These are phyloP conservation scores for Caenorhabditis latens DNA, from an alignment of 1,140 invertebrate species.

Conservation along the genomic window DNA sequence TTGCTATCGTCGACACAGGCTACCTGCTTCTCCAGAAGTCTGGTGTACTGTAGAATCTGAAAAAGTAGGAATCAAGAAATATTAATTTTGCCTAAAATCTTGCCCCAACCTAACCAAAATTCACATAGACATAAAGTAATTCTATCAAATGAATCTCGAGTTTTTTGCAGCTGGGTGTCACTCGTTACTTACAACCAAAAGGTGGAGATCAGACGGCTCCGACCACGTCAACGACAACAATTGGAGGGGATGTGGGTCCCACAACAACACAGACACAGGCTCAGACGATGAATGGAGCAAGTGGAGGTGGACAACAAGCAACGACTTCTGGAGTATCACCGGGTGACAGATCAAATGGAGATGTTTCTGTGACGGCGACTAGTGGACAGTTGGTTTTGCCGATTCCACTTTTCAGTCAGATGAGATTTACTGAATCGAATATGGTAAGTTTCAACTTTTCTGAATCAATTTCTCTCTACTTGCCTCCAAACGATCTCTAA, in stretches of 20 bases:
- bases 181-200: slow-evolving; percentile 36
- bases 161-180: slow-evolving; percentile 29
- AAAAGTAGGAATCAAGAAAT: background rate
- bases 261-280: slow-evolving; percentile 10
- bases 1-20: background rate
- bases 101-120: background rate
- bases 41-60: slow-evolving; percentile 12
- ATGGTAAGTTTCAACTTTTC: background rate
- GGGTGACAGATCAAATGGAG: background rate
- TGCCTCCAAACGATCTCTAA: background rate
- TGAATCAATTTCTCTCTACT: background rate
- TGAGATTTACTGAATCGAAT: slow-evolving; percentile 48
- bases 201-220: slow-evolving; percentile 40
- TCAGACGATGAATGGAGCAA: background rate
- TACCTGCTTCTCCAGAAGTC: background rate
- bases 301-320: background rate
- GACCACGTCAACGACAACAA: background rate
- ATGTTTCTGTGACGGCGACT: slow-evolving; percentile 18
- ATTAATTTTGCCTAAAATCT: background rate
- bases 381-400: slow-evolving; percentile 25
- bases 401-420: slow-evolving; percentile 51
- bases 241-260: slow-evolving; percentile 14
- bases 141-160: background rate
- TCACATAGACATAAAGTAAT: background rate
- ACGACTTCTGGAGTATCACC: background rate